Evolutionary conservation across 2,888 invertebrate species (phyloP), one percentile per base, ranked within the genome.

Genomic region (Pseudanteris insignis): DNA sequence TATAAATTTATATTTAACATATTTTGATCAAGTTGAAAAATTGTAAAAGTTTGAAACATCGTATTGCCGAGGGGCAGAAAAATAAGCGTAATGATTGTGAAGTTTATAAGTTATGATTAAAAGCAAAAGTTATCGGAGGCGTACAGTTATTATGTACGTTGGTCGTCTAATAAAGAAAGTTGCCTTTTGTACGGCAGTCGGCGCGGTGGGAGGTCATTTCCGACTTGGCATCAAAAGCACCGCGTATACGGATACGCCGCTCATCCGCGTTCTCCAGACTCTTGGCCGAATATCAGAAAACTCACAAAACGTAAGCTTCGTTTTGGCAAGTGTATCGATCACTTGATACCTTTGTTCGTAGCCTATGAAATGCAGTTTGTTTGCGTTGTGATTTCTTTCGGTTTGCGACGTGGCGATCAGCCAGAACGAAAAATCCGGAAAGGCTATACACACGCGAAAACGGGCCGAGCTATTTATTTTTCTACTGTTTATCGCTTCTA

Each of bases 321-420:
- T 65, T 68, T 68, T 59, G 70, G 70, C 69, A 70, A 73, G 70
- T 75, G 68, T 71, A 75, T 75, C 75, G 72, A 75, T 75, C 75
- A 75, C 67, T 69, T 69, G 62, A 70, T 72, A 70, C 69, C 70
- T 65, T 60, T 58, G 60, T 63, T 61, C 66, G 60, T 65, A 47
- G 62, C 68, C 65, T 67, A 62, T 62, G 62, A 50, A 57, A 63
- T 51, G 43, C 53, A 51, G 68, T 68, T 70, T 74, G 72, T 73
- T 75, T 69, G 68, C 67, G 63, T 66, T 62, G 63, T 66, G 67
- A 67, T 70, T 70, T 63, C 67, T 57, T 66, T 66, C 57, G 57
- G 51, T 41, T 50, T 51, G 59, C 26, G 55, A 67, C 60, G 70
- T 74, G 75, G 75, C 74, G 65, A 67, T n/a, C 38, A 64, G 76